Evolutionary conservation across 1,140 invertebrate species (phyloP).

Genomic region (Plutomurus gul): DNA sequence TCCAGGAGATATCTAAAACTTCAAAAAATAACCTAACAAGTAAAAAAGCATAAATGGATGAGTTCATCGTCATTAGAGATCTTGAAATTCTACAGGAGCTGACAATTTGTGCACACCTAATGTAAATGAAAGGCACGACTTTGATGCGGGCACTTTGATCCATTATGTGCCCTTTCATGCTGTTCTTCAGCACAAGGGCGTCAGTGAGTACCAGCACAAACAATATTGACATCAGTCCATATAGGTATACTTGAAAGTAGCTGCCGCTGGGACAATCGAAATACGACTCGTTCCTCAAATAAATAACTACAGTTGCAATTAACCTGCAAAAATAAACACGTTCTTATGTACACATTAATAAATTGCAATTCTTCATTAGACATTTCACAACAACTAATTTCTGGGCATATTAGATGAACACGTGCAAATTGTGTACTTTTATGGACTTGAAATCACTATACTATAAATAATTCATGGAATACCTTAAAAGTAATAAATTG

Average conservation of each 20-base stretch:
- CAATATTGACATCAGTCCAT: constrained; percentile 55
- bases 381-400: neutral
- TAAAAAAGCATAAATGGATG: neutral
- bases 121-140: constrained; percentile 57
- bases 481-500: too few relatives aligned
- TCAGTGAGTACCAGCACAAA: constrained; percentile 55
- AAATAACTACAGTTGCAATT: constrained; percentile 41
- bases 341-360: neutral
- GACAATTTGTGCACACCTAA: constrained; percentile 54
- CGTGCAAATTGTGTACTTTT: neutral
- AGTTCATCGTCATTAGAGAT: neutral
- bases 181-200: constrained; percentile 55
- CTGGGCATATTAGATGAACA: neutral
- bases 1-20: constrained; percentile 74
- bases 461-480: too few relatives aligned
- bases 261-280: constrained; percentile 47
- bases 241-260: constrained; percentile 51
- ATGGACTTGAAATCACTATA: neutral
- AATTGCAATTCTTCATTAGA: neutral
- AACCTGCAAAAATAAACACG: constrained; percentile 36
- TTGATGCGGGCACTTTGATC: constrained; percentile 56
- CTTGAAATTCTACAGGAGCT: neutral
- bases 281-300: constrained; percentile 42
- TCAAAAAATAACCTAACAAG: constrained; percentile 69
- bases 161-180: constrained; percentile 58